Evolutionary conservation across 1,140 invertebrate species (phyloP), one percentile per base, ranked within the genome.

Genomic region (Gonatopus flavifemur): DNA sequence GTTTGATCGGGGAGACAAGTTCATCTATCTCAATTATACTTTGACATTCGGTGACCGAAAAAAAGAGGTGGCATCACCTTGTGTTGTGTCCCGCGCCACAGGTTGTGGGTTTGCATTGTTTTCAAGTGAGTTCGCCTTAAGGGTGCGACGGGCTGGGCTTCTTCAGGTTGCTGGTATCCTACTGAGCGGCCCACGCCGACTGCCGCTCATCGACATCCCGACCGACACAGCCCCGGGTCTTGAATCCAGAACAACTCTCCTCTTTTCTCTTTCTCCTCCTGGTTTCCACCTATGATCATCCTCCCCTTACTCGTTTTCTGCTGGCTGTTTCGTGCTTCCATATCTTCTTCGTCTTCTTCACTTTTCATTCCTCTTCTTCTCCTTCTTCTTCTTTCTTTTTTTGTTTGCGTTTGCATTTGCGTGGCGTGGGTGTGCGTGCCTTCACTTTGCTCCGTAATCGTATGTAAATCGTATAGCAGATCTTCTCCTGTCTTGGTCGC

Each of bases 401-500:
- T n/a, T n/a, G n/a, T n/a, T n/a, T n/a, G n/a, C n/a, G n/a, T 55
- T 54, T 62, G 49, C 54, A 52, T 62, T 64, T 66, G 60, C 52
- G 50, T 65, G 65, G 69, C 70, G 72, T 76, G 69, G 72, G 71
- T 74, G 70, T 68, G 74, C 70, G 67, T 67, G 67, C 66, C 66
- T 70, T 69, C 62, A 63, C 69, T 74, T 67, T 66, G 60, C 55
- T 56, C 63, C 56, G 67, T 77, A 76, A 77, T 76, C 71, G 70
- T 75, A 77, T 77, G 75, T 71, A 77, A 77, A 76, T 76, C 71
- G 70, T 61, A 73, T 72, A 65, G 67, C 60, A 61, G 63, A 69
- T 68, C 62, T n/a, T 61, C 54, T 61, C 54, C 52, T 49, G 61
- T 66, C 53, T 43, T 64, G 57, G 64, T 72, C 65, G 66, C 68